Base-by-base conservation (phyloP, 2,113 vertebrate species). In the Ctenomys sociabilis region DNA sequence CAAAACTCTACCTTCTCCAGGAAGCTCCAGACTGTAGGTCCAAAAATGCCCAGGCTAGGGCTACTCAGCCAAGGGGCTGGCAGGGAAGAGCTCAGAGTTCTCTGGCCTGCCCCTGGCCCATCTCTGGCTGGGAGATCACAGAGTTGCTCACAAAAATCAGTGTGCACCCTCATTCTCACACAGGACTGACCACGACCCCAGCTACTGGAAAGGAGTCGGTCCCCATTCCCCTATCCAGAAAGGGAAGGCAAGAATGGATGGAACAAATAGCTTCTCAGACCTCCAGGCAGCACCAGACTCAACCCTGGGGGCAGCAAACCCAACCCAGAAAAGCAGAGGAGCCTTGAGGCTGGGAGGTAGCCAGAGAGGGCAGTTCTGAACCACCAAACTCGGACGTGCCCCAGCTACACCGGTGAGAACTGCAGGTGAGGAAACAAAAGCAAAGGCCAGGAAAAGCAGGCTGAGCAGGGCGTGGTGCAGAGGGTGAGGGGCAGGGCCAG, bases 391-490 rank as follows among this genome's bases (percentile, higher is more conserved):
- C 5, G 17, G 43, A 64, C 17, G 1, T 2, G 9, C 54, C 64
- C 68, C 32, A 43, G 57, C 82, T 9, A 8, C 0, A 21, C 90
- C 85, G 0, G 6, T 0, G 0, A 81, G 68, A 40, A 70, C 24
- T 72, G 72, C 85, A 97, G 93, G 93, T 96, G 88, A 94, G 72
- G 88, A 94, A 82, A 95, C 92, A 90, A 94, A 93, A 92, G 93
- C 95, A 92, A 94, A 93, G 85, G 45, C 49, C 35, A 12, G 32
- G 66, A 77, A 75, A 64, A 86, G 80, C 80, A 13, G 63, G 66
- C 85, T 88, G 26, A 21, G 90, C 70, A 81, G 59, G 70, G 80
- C 4, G 78, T 43, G 37, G 78, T 11, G 54, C 19, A 14, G 54
- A 83, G 83, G 77, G 35, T 26, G 22, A 30, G 12, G 93, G 96